Evolutionary conservation across 2,888 invertebrate genomes (phyloP), one percentile per base, ranked within the genome.

Genomic region (Zygaena filipendulae): DNA sequence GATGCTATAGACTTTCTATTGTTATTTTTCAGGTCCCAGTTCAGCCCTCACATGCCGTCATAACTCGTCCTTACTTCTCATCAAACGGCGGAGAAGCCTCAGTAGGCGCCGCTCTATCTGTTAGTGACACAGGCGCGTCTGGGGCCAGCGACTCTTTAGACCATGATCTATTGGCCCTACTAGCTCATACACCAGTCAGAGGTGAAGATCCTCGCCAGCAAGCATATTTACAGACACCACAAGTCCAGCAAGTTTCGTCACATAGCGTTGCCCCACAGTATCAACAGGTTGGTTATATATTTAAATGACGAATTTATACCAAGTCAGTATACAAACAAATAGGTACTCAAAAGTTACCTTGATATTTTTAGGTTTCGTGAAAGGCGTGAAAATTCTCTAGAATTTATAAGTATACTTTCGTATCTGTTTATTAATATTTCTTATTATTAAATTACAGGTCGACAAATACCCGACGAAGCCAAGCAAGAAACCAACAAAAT

Each of bases 61-160:
- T 79, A 27, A 61, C 74, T 10, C 70, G 79, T 13, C 79, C 79
- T 1, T 57, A 64, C 31, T 71, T 56, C 45, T 52, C 66, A 1
- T 57, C 67, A 2, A 69, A 72, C 20, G 75, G 75, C 2, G 79
- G 72, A 1, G 79, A 79, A 40, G 79, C 77, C 0, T 77, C 77
- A 3, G 79, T 79, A 1, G 79, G 79, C 4, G 79, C 77, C 3
- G 79, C 79, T 2, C 45, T 79, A 7, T 66, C 77, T 2, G 77
- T 77, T 28, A 72, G 72, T 27, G 77, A 77, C 34, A 56, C 56
- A 6, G 64, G 67, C 12, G 51, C 62, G 2, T 53, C 40, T 26
- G 39, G 58, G 1, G 44, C 51, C 10, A 6, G 5, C 5, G 47
- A 57, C 25, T 29, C 59, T 2, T 68, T 57, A 34, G 67, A 69